Base-by-base conservation (phyloP, 2,888 invertebrate genomes). In the Acleris literana region DNA sequence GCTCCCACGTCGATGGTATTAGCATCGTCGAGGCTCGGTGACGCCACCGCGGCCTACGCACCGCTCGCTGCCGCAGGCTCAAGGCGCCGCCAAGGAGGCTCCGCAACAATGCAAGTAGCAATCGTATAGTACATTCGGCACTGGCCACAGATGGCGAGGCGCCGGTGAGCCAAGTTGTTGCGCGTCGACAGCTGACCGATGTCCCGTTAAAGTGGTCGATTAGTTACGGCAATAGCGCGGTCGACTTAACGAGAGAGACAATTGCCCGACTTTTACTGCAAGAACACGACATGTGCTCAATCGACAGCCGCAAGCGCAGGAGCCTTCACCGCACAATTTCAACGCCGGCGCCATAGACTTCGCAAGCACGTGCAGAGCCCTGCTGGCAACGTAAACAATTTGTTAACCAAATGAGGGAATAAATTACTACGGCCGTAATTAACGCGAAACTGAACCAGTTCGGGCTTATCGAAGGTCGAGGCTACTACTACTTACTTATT, bases 361-460 rank as follows among this genome's bases (percentile, higher is more conserved):
- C 39, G 3, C 39, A 39, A 39, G 39, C 33, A 33, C 33, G 33
- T 3, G 33, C 33, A 3, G 33, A 33, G 33, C 39, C 5, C 33
- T 18, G 54, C 53, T 46, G 43, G 29, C 51, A 25, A 33, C 48
- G 3, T 33, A 1, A 17, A 20, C 18, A 2, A 64, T 64, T 64
- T 64, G 64, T 59, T 48, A 64, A 64, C 59, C 64, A 64, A 64
- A 64, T 64, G 48, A 64, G 39, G 53, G 64, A 64, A 64, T 59
- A 63, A 18, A 64, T 64, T 64, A 59, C 18, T 13, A 9, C 25
- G 29, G 29, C 51, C 13, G n/a, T 43, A 58, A 58, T 54, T 64
- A 64, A 53, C 53, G 64, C 58, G 58, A 64, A 64, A 64, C 64
- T 64, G 58, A 59, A 64, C 64, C 64, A 64, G 58, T 64, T 59